Evolutionary conservation across 2,888 invertebrate genomes (phyloP), one percentile per base, ranked within the genome.

Genomic region (Troides aeacus): DNA sequence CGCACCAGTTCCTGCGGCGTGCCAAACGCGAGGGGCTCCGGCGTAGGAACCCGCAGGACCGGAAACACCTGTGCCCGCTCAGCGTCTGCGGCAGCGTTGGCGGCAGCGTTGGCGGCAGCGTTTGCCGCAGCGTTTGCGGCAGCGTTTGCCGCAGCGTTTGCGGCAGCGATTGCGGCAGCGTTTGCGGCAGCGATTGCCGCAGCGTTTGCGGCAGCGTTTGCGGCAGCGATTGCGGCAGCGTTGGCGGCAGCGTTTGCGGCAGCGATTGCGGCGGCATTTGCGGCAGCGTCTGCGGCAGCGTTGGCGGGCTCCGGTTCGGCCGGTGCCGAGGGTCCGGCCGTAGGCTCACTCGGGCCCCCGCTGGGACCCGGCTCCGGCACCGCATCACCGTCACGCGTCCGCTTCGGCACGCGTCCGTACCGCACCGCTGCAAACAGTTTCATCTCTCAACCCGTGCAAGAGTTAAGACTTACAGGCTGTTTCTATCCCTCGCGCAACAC

Each of bases 391-490:
- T 98, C 98, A 78, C 98, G 94, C 72, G 97, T 95, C 79, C 98
- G 94, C 90, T 99, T 99, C 74, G 99, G 99, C 78, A 98, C 98
- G 75, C 99, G 95, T 76, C 99, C 99, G 94, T 99, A 99, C 84
- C 99, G 94, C 75, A 99, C 99, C 84, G 98, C 98, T 98, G 93
- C 66, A 23, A 4, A 61, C 36, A 62, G 17, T 17, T 30, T 30
- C 30, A 30, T 30, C 30, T 30, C 3, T 30, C 30, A 30, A 30
- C 5, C 30, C 30, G 30, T 30, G 30, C 5, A 30, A 5, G 3
- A 30, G 30, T 30, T 30, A 30, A 30, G 4, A 30, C 30, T 30
- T 4, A 30, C 3, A 30, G 30, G 30, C 30, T 21, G 1, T 21
- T 21, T 21, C 21, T 21, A 21, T 21, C 21, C 21, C 21, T 30